Conservation (phyloP, 2,888 invertebrate genomes). For the Philereme transversata region DNA sequence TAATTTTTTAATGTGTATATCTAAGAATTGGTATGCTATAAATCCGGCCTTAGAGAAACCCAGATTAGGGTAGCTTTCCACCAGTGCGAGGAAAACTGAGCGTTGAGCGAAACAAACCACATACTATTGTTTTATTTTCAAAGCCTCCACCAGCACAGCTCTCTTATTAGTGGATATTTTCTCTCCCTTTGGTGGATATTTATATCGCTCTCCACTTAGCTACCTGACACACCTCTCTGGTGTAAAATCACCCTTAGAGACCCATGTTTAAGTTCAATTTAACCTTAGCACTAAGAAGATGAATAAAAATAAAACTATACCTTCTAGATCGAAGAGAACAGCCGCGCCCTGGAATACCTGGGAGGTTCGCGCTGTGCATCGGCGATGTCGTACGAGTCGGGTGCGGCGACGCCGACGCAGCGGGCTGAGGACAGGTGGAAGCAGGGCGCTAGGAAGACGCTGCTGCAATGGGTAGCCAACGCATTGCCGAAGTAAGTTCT, state of each 20-base stretch:
- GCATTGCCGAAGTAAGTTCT: slow-evolving; percentile 86
- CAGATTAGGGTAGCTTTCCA: too few species aligned
- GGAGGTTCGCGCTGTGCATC: slow-evolving; percentile 91
- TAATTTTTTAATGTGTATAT: too few species aligned
- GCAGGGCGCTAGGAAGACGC: slow-evolving; percentile 94
- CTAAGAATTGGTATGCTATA: too few species aligned
- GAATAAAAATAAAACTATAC: slow-evolving; percentile 6
- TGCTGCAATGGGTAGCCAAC: slow-evolving; percentile 97
- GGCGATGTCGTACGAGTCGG: slow-evolving; percentile 92
- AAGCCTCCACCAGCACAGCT: too few species aligned
- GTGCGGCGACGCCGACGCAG: slow-evolving; percentile 86
- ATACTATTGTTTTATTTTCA: too few species aligned
- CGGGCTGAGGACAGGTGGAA: slow-evolving; percentile 89
- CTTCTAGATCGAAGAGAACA: slow-evolving; percentile 97
- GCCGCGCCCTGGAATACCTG: slow-evolving; percentile 93
- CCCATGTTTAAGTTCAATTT: neutral
- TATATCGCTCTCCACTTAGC: too few species aligned
- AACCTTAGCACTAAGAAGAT: neutral
- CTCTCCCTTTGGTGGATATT: too few species aligned
- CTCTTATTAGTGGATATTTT: too few species aligned
- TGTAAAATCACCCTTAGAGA: neutral
- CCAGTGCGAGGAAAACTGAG: too few species aligned
- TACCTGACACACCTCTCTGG: too few species aligned
- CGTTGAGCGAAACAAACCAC: too few species aligned
- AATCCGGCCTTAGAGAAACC: too few species aligned